Base-by-base conservation (phyloP, 53 echinoderm and acorn worm species). In the Luidia sarsii region DNA sequence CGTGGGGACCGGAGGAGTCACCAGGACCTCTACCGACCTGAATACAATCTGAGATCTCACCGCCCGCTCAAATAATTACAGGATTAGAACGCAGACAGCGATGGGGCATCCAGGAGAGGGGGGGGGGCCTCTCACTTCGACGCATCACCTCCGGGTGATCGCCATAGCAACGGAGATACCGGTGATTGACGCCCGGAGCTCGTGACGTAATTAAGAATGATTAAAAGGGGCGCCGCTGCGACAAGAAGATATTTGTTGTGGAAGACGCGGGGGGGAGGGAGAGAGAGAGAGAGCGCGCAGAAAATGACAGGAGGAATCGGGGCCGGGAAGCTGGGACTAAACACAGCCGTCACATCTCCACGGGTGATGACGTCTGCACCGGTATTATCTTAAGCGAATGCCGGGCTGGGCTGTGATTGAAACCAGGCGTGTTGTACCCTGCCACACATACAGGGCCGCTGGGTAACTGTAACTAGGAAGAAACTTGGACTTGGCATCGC, bases 11-110 rank as follows among this genome's bases (percentile, higher is more conserved):
- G n/a, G n/a, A n/a, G n/a, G n/a, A n/a, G n/a, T n/a, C n/a, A n/a
- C n/a, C n/a, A n/a, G n/a, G n/a, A n/a, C n/a, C n/a, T n/a, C n/a
- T n/a, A n/a, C n/a, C n/a, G n/a, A n/a, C n/a, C n/a, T n/a, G n/a
- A 37, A 61, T 61, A 77, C 74, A 71, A 71, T 71, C 50, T 74
- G 9, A 39, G 22, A 61, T 55, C 77, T 46, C 31, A 31, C 43
- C 77, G 60, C 61, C 61, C 61, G 60, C 77, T 60, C 77, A 77
- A 77, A 77, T 77, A 77, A 77, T 77, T 77, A 77, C 59, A 32
- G 33, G 77, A 77, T 77, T 61, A 60, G 25, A 29, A 22, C 21
- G 27, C 8, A 32, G 45, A 18, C 25, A n/a, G 46, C n/a, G n/a
- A n/a, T n/a, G n/a, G n/a, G n/a, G n/a, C n/a, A n/a, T n/a, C n/a